These are phyloP conservation scores for Griposia aprilina DNA, from an alignment of 2,888 invertebrate genomes.

Conservation along the genomic window DNA sequence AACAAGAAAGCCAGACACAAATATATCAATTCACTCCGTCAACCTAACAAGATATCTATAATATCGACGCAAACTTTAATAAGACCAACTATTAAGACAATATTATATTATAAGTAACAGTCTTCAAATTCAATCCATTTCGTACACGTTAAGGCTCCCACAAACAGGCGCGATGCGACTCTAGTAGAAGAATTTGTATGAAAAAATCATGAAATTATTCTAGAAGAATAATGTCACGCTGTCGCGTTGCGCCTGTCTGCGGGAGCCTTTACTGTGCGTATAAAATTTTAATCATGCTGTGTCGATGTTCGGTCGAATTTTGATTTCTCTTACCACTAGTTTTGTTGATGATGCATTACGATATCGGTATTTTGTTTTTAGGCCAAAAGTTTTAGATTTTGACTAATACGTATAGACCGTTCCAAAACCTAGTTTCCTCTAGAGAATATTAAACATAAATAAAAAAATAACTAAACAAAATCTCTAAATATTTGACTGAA, in stretches of 20 bases:
- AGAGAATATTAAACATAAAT: background rate
- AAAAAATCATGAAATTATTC: too few species aligned
- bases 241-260: too few species aligned
- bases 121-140: conserved; percentile 40
- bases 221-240: too few species aligned
- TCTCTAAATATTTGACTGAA: background rate
- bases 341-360: background rate
- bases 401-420: background rate
- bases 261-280: conserved; percentile 8
- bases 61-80: conserved; percentile 34
- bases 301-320: conserved; percentile 21
- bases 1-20: conserved; percentile 36
- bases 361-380: background rate
- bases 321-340: conserved; percentile 25
- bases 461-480: background rate
- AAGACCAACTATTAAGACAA: conserved; percentile 26
- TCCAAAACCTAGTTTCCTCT: background rate
- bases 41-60: conserved; percentile 7
- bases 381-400: background rate
- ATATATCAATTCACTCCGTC: conserved; percentile 38
- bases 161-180: too few species aligned
- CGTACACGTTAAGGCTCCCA: conserved; percentile 5
- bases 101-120: too few species aligned
- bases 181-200: too few species aligned
- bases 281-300: conserved; percentile 37